Evolutionary conservation across 2,888 invertebrate species (phyloP), one percentile per base, ranked within the genome.

Genomic region (Cinara cedri): DNA sequence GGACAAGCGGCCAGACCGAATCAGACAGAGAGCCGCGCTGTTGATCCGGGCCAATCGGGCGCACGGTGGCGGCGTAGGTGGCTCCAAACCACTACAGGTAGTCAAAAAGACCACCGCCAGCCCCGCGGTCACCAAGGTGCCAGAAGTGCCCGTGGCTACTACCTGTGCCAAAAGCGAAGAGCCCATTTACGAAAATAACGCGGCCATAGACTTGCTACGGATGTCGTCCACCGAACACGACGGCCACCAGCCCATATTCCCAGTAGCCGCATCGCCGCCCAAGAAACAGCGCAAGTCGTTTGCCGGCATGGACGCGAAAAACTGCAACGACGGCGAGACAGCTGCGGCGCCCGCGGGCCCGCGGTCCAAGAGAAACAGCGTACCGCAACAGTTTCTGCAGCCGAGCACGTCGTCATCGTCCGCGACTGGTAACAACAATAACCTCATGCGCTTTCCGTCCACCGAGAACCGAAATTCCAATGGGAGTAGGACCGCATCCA

Each of bases 141-240:
- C 49, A 3, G 46, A 42, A 16, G 51, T 46, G n/a, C 62, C 16
- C 10, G 42, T n/a, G n/a, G n/a, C n/a, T n/a, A n/a, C 19, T 6
- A 63, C 24, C 24, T 11, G 13, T 60, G 34, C 11, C 68, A 16
- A 21, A 21, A 19, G n/a, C 60, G 10, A 6, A 55, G 68, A 44
- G 42, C 78, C 78, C 19, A 70, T 81, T 13, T 81, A 78, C 26
- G 81, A 82, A n/a, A 81, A 81, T n/a, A 80, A 81, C 34, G 49
- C 72, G 34, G 26, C 71, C 60, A 75, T 83, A 19, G 83, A 83
- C 66, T 74, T 83, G 60, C 82, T 83, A 26, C 82, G 83, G 11
- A 83, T 83, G 83, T 82, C 83, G 13, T 83, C 83, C 3, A 83
- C 83, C 2, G 83, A 83, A 60, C 82, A 82, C 78, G 82, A 82